Conservation (phyloP, 2,797 vertebrate genomes). For the Acanthornis magna region DNA sequence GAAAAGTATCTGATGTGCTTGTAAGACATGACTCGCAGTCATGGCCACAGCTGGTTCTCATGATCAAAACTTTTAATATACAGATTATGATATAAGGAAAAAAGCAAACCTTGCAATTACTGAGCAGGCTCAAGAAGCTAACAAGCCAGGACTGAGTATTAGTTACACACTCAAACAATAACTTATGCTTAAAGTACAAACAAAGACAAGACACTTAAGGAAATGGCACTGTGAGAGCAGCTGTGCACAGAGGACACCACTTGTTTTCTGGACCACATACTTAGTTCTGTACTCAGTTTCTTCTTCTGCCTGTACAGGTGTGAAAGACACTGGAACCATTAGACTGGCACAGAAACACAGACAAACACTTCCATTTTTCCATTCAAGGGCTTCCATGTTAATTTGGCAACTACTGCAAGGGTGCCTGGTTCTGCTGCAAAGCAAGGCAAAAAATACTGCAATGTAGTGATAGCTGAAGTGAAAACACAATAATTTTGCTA, state of each 20-base stretch:
- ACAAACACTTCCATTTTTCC: not conserved
- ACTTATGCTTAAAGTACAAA: conserved; percentile 22
- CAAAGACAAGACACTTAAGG: conserved; percentile 8
- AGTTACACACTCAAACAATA: conserved; percentile 16
- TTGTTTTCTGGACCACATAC: not conserved
- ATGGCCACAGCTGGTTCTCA: not conserved
- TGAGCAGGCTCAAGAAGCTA: conserved; percentile 53
- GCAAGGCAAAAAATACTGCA: not conserved
- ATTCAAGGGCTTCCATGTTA: not conserved
- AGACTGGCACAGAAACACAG: not conserved
- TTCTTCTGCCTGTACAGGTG: not conserved
- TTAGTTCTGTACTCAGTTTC: not conserved
- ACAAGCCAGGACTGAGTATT: not conserved
- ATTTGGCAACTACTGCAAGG: not conserved
- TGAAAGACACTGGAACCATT: not conserved
- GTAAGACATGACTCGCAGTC: not conserved
- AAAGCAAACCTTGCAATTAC: not conserved
- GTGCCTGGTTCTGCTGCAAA: not conserved
- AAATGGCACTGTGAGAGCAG: conserved; percentile 1
- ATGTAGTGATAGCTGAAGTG: not conserved
- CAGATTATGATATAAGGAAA: not conserved
- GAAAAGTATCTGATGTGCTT: not conserved
- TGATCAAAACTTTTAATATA: not conserved
- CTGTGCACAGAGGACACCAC: conserved; percentile 63
- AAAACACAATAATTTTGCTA: not conserved